phyloP scores from a whole-genome alignment of 2,113 vertebrate species.

The Carlito syrichta region DNA sequence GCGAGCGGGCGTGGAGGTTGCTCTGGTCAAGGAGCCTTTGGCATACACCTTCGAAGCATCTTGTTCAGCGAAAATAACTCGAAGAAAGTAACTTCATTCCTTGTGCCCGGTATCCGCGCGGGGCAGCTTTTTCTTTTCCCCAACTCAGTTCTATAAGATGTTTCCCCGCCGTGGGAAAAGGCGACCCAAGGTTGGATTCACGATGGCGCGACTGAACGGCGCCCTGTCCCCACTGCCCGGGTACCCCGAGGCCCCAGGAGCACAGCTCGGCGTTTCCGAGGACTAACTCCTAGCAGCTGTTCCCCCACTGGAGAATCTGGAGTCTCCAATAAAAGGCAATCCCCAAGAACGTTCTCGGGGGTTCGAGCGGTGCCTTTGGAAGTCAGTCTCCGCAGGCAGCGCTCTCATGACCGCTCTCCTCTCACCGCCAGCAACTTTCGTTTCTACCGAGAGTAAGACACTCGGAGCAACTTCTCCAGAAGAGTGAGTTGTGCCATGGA shows the following conservation, averaged over 20 bases:
- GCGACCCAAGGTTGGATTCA: background rate
- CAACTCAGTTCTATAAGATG: slow-evolving; percentile 12
- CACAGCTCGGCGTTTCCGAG: background rate
- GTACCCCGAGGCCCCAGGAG: background rate
- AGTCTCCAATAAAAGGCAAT: background rate
- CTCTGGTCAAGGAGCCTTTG: background rate
- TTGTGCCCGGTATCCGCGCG: background rate
- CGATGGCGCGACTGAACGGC: background rate
- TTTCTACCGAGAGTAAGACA: slow-evolving; percentile 33
- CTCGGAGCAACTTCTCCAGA: slow-evolving; percentile 55
- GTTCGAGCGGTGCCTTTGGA: background rate
- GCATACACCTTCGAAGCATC: background rate
- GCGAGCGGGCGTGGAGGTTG: background rate
- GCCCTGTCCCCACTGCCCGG: background rate
- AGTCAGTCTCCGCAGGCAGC: background rate
- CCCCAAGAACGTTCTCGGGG: slow-evolving; percentile 33
- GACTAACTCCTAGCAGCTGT: background rate
- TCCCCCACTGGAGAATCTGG: background rate
- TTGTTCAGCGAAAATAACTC: background rate
- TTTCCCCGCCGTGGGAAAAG: background rate
- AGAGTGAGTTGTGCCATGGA: background rate
- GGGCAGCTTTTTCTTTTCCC: slow-evolving; percentile 1
- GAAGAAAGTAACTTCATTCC: slow-evolving; percentile 50
- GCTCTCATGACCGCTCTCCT: background rate
- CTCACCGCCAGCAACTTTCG: slow-evolving; percentile 59